Percentiles rank a stretch among this genome's conserved stretches.
Conservation (phyloP, 1,140 invertebrate species). For the Drosophila mayri region DNA sequence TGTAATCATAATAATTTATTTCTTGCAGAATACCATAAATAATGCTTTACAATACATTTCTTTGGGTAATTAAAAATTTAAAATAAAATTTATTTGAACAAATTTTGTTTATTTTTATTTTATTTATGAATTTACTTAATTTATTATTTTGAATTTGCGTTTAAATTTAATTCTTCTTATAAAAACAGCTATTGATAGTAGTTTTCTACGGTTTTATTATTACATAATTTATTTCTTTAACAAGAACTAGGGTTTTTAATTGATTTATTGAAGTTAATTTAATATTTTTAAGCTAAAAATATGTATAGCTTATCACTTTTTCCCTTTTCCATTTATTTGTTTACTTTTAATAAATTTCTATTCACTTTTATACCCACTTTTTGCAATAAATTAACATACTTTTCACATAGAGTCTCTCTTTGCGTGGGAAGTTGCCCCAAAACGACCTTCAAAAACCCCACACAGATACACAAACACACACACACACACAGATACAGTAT, state of each 20-base stretch:
- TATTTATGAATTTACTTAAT: not conserved
- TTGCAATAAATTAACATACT: not conserved
- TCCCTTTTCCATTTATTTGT: not conserved
- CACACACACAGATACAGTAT: conserved; percentile 20
- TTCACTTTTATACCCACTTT: too few species aligned
- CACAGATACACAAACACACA: conserved; percentile 6
- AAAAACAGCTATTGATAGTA: not conserved
- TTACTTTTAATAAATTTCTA: not conserved
- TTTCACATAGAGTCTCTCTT: not conserved
- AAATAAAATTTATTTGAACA: not conserved
- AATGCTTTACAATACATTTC: not conserved
- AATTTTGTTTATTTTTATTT: not conserved
- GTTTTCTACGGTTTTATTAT: not conserved
- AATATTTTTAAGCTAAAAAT: not conserved
- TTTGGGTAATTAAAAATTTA: not conserved
- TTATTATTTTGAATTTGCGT: not conserved
- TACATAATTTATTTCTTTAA: not conserved
- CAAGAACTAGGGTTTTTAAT: not conserved
- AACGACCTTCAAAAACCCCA: conserved; percentile 32
- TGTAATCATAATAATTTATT: not conserved
- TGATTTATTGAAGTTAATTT: not conserved
- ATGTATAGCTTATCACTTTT: not conserved
- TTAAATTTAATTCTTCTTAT: not conserved
- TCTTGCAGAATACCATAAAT: too few species aligned
- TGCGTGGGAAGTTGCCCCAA: conserved; percentile 20